phyloP scores from a whole-genome alignment of 1,140 invertebrate genomes.

The Arctopsyche grandis region DNA sequence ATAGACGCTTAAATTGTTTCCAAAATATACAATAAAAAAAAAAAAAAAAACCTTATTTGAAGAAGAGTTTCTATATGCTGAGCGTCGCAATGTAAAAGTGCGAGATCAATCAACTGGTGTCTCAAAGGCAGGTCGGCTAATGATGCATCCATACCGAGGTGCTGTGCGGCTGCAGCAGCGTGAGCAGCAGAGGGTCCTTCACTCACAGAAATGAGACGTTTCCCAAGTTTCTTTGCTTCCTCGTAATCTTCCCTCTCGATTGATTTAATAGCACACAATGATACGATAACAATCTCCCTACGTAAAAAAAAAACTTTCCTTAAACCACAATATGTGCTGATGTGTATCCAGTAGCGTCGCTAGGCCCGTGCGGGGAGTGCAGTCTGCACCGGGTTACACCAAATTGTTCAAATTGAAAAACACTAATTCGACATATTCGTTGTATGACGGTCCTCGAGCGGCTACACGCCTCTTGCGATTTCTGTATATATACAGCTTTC shows the following conservation, averaged over 20 bases:
- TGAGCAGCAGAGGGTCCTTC: conserved; percentile 15
- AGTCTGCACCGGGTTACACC: too few species aligned
- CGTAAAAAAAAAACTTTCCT: conserved; percentile 20
- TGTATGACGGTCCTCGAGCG: too few species aligned
- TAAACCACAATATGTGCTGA: too few species aligned
- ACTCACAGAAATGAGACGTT: conserved; percentile 31
- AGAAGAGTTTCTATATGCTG: conserved; percentile 47
- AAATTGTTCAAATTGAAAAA: too few species aligned
- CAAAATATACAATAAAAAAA: too few species aligned
- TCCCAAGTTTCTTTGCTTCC: conserved; percentile 33
- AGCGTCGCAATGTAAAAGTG: conserved; percentile 47
- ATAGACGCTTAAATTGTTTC: too few species aligned
- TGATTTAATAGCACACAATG: conserved; percentile 51
- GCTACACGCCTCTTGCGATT: too few species aligned
- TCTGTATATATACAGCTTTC: too few species aligned
- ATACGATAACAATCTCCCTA: conserved; percentile 48
- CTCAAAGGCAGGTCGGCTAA: conserved; percentile 35
- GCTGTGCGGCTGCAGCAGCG: conserved; percentile 36
- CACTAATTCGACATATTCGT: too few species aligned
- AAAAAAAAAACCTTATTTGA: conserved; percentile 39
- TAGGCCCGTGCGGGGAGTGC: too few species aligned
- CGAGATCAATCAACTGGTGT: conserved; percentile 43
- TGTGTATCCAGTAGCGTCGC: too few species aligned
- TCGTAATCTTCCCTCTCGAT: conserved; percentile 48
- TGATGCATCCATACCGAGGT: conserved; percentile 38